Evolutionary conservation across 1,140 invertebrate species (phyloP), one percentile per base, ranked within the genome.

Genomic region (Atta cephalotes): DNA sequence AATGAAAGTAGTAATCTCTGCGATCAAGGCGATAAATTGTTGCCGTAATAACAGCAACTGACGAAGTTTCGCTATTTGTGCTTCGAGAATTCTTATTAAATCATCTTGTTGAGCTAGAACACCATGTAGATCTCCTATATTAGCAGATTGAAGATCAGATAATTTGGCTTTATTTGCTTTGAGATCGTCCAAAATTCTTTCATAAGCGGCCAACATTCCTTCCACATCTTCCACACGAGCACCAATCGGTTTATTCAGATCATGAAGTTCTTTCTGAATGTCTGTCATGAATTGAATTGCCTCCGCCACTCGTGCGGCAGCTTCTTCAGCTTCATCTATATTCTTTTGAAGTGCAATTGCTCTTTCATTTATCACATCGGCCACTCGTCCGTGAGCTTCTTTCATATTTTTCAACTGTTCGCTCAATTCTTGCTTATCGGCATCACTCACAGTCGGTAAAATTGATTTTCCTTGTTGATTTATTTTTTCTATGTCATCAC

Each of bases 1-100:
- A 39, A 99, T 97, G 88, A 98, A 98, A 7, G 97, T 97, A 91
- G 97, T 97, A 66, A 99, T 98, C 94, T 99, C 98, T 62, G 97
- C 97, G 35, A 98, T 97, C 7, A 99, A 94, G 1, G 97, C 97
- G 65, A 98, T 97, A 92, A 98, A 99, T 90, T 99, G 98, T 94
- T 99, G 98, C 51, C 98, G 96, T 0, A 98, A 92, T 0, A 98
- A 92, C 2, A 99, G 92, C 0, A 98, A 95, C 88, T 98, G 97
- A 87, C 97, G 96, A 1, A 98, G 94, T 93, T 96, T 97, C 0
- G 97, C 96, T 86, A 98, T 97, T 94, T 98, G 98, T 72, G 97
- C 97, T 95, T 99, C 98, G 85, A 98, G 97, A 1, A 96, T 96
- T 87, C 96, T 96, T 89, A 98, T 98, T 25, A 98, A 94, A 91